Conservation (phyloP, 2,797 vertebrate genomes). For the Pristis pectinata region DNA sequence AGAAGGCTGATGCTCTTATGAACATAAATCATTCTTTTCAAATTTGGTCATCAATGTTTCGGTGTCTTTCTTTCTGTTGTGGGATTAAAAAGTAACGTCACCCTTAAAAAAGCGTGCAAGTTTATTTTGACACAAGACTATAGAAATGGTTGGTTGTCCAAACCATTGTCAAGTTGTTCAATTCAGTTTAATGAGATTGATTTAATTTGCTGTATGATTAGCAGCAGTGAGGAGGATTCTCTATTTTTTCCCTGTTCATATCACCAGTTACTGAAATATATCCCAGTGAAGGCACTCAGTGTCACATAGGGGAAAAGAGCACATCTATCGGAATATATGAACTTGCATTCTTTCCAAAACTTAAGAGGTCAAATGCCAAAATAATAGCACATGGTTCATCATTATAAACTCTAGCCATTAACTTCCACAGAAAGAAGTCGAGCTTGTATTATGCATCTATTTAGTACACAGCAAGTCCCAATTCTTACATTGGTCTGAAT, state of each 20-base stretch:
- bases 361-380: neutral
- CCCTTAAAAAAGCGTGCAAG: neutral
- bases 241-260: neutral
- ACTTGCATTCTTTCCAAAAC: neutral
- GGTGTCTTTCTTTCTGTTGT: neutral
- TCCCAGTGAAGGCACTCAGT: neutral
- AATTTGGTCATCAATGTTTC: neutral
- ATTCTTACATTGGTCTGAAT: neutral
- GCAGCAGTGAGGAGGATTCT: neutral
- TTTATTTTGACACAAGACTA: neutral
- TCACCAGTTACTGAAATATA: neutral
- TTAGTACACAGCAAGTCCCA: neutral
- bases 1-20: neutral
- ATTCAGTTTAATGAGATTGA: neutral
- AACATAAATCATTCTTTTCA: neutral
- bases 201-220: neutral
- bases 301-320: neutral
- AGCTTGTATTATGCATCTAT: neutral
- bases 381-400: neutral
- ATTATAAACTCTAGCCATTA: neutral
- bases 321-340: neutral
- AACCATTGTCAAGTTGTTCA: neutral
- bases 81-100: neutral
- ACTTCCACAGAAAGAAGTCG: neutral
- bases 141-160: neutral